Evolutionary conservation across 92 coral and sea anemone species (phyloP).

Genomic region (Phenganax subtilis): DNA sequence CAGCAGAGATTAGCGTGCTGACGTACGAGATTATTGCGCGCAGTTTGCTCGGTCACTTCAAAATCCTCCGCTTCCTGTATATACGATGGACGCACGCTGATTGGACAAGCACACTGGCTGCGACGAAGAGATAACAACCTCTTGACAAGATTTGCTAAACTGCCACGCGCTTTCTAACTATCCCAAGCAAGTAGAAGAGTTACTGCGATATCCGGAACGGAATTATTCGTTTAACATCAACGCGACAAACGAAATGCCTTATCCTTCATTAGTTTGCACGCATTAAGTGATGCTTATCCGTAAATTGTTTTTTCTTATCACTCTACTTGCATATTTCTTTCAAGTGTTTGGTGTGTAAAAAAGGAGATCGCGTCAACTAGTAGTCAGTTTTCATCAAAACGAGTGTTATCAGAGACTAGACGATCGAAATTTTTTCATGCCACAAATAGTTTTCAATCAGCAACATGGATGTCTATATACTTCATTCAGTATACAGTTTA

Average conservation of each 20-base stretch:
- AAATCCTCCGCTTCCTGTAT: conserved; percentile 33
- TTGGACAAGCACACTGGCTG: conserved; percentile 32
- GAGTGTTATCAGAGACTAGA: conserved; percentile 8
- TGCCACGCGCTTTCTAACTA: conserved; percentile 30
- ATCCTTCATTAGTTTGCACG: not conserved
- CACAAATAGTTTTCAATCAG: conserved; percentile 19
- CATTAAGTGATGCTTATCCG: conserved; percentile 4
- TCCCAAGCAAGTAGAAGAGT: not conserved
- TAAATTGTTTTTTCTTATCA: conserved; percentile 1
- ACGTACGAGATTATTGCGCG: conserved; percentile 27
- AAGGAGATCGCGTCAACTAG: not conserved
- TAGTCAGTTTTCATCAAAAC: conserved; percentile 17
- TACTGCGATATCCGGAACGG: conserved; percentile 7
- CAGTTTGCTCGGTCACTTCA: conserved; percentile 24
- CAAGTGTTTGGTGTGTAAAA: conserved; percentile 5
- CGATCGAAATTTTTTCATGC: conserved; percentile 1
- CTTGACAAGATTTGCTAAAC: conserved; percentile 33
- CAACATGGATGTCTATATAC: conserved; percentile 4
- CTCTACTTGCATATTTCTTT: conserved; percentile 4
- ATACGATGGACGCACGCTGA: conserved; percentile 7
- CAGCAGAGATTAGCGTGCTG: conserved; percentile 24
- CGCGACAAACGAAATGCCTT: not conserved
- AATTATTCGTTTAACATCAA: not conserved
- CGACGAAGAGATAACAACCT: conserved; percentile 38
- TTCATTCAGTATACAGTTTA: not conserved